phyloP scores from a whole-genome alignment of 1,140 invertebrate species.

The Homarus americanus region DNA sequence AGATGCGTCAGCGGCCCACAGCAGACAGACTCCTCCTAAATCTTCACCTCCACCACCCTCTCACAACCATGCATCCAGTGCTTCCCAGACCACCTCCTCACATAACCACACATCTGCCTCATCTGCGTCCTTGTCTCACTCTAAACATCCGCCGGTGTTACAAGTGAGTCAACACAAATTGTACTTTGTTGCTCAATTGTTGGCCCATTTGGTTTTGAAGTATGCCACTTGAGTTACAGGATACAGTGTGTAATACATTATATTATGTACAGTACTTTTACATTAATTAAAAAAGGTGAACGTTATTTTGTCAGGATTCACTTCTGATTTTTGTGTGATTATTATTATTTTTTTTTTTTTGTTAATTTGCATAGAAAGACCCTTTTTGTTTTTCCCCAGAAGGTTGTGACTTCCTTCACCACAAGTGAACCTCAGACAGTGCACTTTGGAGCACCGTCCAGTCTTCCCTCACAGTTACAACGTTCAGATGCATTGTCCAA shows the following conservation, averaged over 20 bases:
- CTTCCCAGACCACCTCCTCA: background rate
- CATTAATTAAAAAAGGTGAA: no score
- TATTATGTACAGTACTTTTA: no score
- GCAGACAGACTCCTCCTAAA: constrained; percentile 44
- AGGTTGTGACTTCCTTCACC: constrained; percentile 72
- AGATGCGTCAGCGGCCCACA: constrained; percentile 21
- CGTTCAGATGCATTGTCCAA: constrained; percentile 74
- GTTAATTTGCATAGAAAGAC: no score
- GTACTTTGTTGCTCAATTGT: no score
- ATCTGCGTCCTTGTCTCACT: constrained; percentile 14
- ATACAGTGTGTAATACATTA: no score
- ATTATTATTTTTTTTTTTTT: background rate
- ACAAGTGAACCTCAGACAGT: constrained; percentile 74
- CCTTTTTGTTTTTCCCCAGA: constrained; percentile 12
- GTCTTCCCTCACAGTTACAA: constrained; percentile 38
- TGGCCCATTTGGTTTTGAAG: no score
- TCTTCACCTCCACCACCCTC: constrained; percentile 45
- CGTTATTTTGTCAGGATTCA: no score
- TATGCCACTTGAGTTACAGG: no score
- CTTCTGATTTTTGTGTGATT: background rate
- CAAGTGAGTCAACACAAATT: constrained; percentile 34
- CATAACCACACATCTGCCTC: constrained; percentile 29
- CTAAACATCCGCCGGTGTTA: constrained; percentile 64
- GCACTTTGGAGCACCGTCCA: constrained; percentile 64
- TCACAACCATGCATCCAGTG: constrained; percentile 9